These are phyloP conservation scores for Pogonophryne albipinna DNA, from an alignment of 2,797 vertebrate genomes.

Conservation along the genomic window DNA sequence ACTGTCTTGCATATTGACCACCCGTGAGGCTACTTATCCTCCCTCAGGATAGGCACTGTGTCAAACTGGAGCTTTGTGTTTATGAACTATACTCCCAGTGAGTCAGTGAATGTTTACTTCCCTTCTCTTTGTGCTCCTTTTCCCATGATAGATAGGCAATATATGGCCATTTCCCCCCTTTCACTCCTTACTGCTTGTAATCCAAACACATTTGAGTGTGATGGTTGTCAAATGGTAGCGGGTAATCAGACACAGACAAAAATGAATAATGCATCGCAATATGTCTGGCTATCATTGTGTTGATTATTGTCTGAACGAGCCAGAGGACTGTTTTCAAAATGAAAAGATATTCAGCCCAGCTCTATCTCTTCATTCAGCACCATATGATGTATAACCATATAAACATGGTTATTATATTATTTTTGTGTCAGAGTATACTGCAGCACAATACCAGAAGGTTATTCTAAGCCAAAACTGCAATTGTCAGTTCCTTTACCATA, in stretches of 20 bases:
- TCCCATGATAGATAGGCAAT: slow-evolving; percentile 72
- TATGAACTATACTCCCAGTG: slow-evolving; percentile 64
- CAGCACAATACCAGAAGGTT: slow-evolving; percentile 33
- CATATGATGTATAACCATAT: slow-evolving; percentile 1
- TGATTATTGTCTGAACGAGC: slow-evolving; percentile 75
- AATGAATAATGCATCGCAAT: slow-evolving; percentile 83
- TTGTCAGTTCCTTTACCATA: slow-evolving; percentile 46
- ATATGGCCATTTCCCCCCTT: slow-evolving; percentile 62
- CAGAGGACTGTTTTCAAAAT: slow-evolving; percentile 55
- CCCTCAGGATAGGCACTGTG: slow-evolving; percentile 58
- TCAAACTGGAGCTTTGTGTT: slow-evolving; percentile 63
- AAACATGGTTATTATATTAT: slow-evolving; percentile 18
- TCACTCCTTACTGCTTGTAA: slow-evolving; percentile 68
- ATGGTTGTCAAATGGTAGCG: slow-evolving; percentile 79
- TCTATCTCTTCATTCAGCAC: slow-evolving; percentile 4
- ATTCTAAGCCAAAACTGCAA: slow-evolving; percentile 36
- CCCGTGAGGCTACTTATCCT: slow-evolving; percentile 62
- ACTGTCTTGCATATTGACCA: slow-evolving; percentile 67
- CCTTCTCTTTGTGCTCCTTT: slow-evolving; percentile 50
- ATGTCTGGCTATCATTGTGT: slow-evolving; percentile 77
- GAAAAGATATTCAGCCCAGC: slow-evolving; percentile 49
- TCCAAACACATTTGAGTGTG: slow-evolving; percentile 81
- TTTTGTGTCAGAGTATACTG: slow-evolving; percentile 1
- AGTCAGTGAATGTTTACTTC: slow-evolving; percentile 56
- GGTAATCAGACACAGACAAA: slow-evolving; percentile 74